These are phyloP conservation scores for Coregonus clupeaformis DNA, from an alignment of 2,113 vertebrate species.

Conservation along the genomic window DNA sequence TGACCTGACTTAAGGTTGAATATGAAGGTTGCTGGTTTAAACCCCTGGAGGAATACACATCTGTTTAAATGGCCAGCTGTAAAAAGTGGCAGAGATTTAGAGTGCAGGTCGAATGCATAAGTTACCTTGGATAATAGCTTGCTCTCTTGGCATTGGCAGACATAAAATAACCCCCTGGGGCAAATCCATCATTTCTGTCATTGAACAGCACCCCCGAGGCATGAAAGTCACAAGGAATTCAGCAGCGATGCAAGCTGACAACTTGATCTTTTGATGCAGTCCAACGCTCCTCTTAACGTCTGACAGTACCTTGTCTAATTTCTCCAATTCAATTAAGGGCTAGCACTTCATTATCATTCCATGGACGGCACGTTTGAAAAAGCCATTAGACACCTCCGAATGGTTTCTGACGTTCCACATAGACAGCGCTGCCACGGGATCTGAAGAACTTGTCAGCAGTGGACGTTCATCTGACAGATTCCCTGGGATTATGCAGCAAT, in stretches of 20 bases:
- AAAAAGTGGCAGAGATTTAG: no score
- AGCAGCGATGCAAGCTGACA: slow-evolving; percentile 36
- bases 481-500: neutral
- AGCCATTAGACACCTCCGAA: slow-evolving; percentile 54
- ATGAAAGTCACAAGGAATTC: slow-evolving; percentile 37
- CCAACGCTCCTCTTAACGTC: slow-evolving; percentile 38
- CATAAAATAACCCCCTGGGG: neutral
- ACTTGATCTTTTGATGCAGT: slow-evolving; percentile 44
- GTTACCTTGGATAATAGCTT: slow-evolving; percentile 4
- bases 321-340: slow-evolving; percentile 60
- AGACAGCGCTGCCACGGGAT: slow-evolving; percentile 49
- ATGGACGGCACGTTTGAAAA: slow-evolving; percentile 60
- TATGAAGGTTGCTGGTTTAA: slow-evolving; percentile 24
- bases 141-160: slow-evolving; percentile 3
- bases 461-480: neutral
- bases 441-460: slow-evolving; percentile 37
- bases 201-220: slow-evolving; percentile 27
- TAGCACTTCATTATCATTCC: slow-evolving; percentile 49
- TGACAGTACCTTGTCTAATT: slow-evolving; percentile 45
- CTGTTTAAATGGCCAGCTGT: neutral
- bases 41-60: slow-evolving; percentile 28
- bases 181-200: slow-evolving; percentile 51
- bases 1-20: slow-evolving; percentile 46
- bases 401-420: slow-evolving; percentile 21
- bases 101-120: no score